Evolutionary conservation across 2,113 vertebrate genomes (phyloP), one percentile per base, ranked within the genome.

Genomic region (Arothron firmamentum): DNA sequence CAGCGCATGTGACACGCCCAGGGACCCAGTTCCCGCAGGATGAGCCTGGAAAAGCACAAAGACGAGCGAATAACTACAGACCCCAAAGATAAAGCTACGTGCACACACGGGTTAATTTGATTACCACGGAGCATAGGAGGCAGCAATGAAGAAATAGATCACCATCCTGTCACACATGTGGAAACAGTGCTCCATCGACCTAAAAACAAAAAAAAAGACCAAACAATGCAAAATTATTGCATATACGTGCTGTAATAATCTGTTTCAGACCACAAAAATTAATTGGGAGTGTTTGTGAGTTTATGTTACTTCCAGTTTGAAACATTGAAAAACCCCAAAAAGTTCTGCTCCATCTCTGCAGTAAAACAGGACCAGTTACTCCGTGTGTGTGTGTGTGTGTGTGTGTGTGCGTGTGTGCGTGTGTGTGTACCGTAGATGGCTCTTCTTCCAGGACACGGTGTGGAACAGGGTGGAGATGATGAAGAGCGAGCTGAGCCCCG

Each of bases 101-200:
- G 6, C 1, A 11, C 48, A 51, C 8, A 43, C n/a, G 23, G 41
- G 19, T 20, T 38, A 47, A 28, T 43, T 42, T 55, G 47, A 73
- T 96, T 91, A 98, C 94, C 94, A 96, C 52, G 95, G 96, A 23
- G 95, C 91, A 0, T 98, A 98, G 6, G 96, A 98, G 0, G 95
- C 95, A 0, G 95, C 95, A 0, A 98, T 98, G 91, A 98, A 98
- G 92, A 97, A 97, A 74, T 98, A 98, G 81, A 98, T 98, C 71
- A 93, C 95, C 93, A 98, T 95, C 72, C 95, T 89, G 87, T 98
- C 96, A 2, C 92, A 94, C 95, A 98, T 98, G 87, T 98, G 96
- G 74, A 98, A 91, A 72, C 94, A 95, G 45, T 94, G 94, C 74
- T 96, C 96, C 82, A 96, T 91, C 0, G 87, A 91, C 87, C 95